These are phyloP conservation scores for Acipenser ruthenus DNA, from an alignment of 2,797 vertebrate genomes.

Conservation along the genomic window DNA sequence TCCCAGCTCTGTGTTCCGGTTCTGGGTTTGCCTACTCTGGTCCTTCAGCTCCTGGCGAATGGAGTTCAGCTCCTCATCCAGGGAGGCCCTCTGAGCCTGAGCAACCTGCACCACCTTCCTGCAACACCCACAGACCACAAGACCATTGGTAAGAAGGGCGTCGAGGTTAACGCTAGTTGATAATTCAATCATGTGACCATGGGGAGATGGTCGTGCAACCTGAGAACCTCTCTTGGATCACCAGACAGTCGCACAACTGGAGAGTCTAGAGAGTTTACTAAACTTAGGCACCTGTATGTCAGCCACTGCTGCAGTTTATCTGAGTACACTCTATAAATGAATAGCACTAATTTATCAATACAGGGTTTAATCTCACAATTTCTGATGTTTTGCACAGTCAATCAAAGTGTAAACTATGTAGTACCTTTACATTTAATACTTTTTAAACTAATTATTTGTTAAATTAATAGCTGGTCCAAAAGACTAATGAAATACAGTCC, in stretches of 20 bases:
- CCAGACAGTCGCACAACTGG: too few species aligned
- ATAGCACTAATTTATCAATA: too few species aligned
- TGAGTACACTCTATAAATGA: too few species aligned
- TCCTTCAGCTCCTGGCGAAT: constrained; percentile 32
- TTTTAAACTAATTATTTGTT: background rate
- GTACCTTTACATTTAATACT: background rate
- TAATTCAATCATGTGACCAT: too few species aligned
- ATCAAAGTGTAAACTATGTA: too few species aligned
- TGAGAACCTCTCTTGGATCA: too few species aligned
- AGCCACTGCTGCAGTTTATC: too few species aligned
- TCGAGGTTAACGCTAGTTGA: constrained; percentile 5
- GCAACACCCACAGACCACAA: constrained; percentile 24
- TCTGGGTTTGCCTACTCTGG: constrained; percentile 20
- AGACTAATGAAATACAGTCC: constrained; percentile 38
- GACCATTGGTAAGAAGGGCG: background rate
- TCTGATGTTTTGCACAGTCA: too few species aligned
- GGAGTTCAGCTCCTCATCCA: constrained; percentile 35
- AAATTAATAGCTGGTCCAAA: constrained; percentile 35
- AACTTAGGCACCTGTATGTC: too few species aligned
- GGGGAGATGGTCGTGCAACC: too few species aligned
- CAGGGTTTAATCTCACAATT: too few species aligned
- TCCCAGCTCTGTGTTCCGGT: constrained; percentile 22
- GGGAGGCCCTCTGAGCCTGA: constrained; percentile 19
- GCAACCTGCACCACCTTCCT: constrained; percentile 35
- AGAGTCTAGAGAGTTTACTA: too few species aligned